phyloP scores from a whole-genome alignment of 1,140 invertebrate species.

The Berghia stephanieae region DNA sequence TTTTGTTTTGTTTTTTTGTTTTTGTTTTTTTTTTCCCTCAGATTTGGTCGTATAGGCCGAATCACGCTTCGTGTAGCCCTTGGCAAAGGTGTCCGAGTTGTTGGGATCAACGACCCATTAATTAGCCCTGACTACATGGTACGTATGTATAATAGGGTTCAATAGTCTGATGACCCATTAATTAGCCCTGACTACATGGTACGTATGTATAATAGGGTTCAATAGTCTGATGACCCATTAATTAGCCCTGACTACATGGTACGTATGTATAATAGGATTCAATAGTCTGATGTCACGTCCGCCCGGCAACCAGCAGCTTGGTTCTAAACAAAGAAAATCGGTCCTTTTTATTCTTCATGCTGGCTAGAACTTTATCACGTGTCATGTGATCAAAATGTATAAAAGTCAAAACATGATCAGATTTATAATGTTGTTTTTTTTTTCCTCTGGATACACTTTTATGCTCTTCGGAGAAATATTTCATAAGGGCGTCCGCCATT shows the following conservation, averaged over 20 bases:
- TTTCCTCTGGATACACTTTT: no score
- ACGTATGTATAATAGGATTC: constrained; percentile 13
- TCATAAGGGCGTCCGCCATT: no score
- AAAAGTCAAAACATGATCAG: no score
- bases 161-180: constrained; percentile 89
- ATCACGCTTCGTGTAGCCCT: constrained; percentile 88
- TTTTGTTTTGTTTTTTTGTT: not conserved
- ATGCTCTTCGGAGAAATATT: no score
- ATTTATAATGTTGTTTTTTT: no score
- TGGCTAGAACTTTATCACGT: no score
- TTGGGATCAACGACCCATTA: constrained; percentile 95
- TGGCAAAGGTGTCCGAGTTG: constrained; percentile 78
- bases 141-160: constrained; percentile 13
- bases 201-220: constrained; percentile 13
- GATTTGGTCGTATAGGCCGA: constrained; percentile 95
- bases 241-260: constrained; percentile 94
- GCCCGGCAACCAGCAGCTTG: no score
- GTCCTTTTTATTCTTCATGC: no score
- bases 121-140: constrained; percentile 94
- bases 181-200: constrained; percentile 94
- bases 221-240: constrained; percentile 89
- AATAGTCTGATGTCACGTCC: constrained; percentile 88
- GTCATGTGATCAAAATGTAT: no score
- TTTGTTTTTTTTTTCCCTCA: constrained; percentile 35
- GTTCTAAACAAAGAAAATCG: not conserved